Conservation (phyloP, 2,888 invertebrate genomes). For the Trachelus iudaicus region DNA sequence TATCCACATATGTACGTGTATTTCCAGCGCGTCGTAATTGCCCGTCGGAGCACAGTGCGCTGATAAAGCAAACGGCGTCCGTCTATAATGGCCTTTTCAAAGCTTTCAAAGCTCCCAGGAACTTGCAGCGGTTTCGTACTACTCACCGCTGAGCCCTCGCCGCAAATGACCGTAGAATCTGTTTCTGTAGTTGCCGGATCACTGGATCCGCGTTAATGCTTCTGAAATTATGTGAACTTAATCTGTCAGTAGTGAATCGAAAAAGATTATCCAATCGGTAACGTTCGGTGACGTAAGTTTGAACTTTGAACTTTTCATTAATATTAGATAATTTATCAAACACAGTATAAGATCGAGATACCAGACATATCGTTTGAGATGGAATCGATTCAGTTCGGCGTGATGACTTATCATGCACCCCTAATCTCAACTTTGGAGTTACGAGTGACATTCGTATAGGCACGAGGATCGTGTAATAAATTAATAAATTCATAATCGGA, state of each 20-base stretch:
- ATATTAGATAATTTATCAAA: neutral
- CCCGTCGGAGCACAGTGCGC: neutral
- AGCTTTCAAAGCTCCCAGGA: neutral
- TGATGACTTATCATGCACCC: neutral
- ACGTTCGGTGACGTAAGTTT: neutral
- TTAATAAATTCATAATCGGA: constrained; percentile 1
- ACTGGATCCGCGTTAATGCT: neutral
- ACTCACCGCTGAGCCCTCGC: neutral
- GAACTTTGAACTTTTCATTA: neutral
- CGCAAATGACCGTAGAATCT: neutral
- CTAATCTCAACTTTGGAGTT: neutral
- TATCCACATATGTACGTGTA: neutral
- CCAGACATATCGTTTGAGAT: neutral
- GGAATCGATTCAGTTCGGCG: neutral
- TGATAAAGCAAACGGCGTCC: neutral
- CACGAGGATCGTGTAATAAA: constrained; percentile 1
- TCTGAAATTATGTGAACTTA: neutral
- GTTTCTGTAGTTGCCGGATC: neutral
- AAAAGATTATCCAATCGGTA: neutral
- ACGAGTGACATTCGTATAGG: neutral
- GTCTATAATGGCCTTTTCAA: neutral
- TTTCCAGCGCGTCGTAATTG: neutral
- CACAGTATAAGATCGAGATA: neutral
- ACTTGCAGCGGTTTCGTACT: neutral
- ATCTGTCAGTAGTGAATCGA: neutral